phyloP scores from a whole-genome alignment of 2,113 vertebrate species.

The Sinocyclocheilus anophthalmus region DNA sequence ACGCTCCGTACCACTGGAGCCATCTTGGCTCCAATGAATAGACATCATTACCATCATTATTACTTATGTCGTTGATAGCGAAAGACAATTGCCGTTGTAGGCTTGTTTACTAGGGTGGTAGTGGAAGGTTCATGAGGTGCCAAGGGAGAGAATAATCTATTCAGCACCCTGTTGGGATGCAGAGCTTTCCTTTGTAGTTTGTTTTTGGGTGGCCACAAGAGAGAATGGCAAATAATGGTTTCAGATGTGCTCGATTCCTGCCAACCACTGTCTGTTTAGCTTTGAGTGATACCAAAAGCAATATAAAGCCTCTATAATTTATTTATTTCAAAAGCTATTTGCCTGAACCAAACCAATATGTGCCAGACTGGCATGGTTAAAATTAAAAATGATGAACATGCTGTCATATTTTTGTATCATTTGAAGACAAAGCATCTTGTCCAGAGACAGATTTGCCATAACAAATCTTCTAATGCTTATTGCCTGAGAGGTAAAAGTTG shows the following conservation, averaged over 20 bases:
- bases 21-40: slow-evolving; percentile 59
- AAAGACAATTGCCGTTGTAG: slow-evolving; percentile 54
- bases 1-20: slow-evolving; percentile 26
- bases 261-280: slow-evolving; percentile 18
- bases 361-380: not conserved
- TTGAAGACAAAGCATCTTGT: not conserved
- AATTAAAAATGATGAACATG: slow-evolving; percentile 10
- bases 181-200: slow-evolving; percentile 37
- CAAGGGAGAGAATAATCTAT: slow-evolving; percentile 36
- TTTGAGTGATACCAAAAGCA: slow-evolving; percentile 11
- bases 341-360: slow-evolving; percentile 1
- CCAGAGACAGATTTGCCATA: not conserved
- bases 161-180: slow-evolving; percentile 20
- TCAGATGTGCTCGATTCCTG: slow-evolving; percentile 26
- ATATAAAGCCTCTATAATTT: slow-evolving; percentile 13
- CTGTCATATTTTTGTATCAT: not conserved
- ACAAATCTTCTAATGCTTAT: not conserved
- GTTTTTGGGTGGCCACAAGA: slow-evolving; percentile 15
- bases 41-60: slow-evolving; percentile 71
- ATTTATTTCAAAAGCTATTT: slow-evolving; percentile 36
- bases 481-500: slow-evolving; percentile 30
- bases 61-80: slow-evolving; percentile 66
- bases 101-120: slow-evolving; percentile 22
- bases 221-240: slow-evolving; percentile 33
- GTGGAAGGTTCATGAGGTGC: slow-evolving; percentile 11